Evolutionary conservation across 2,888 invertebrate genomes (phyloP), one percentile per base, ranked within the genome.

Genomic region (Idaea dimidiata): DNA sequence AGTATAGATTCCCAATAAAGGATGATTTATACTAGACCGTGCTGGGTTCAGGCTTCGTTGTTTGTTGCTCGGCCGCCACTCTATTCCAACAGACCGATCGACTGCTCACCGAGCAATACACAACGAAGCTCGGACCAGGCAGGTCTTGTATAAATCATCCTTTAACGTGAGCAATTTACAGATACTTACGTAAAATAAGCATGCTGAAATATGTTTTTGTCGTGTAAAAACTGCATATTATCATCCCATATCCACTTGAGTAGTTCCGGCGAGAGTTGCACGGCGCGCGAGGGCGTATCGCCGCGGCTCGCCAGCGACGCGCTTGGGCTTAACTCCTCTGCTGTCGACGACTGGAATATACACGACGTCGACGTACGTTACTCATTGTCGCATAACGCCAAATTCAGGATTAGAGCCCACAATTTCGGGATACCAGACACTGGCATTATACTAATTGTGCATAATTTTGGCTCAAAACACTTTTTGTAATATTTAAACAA

Each of bases 161-260:
- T n/a, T n/a, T n/a, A n/a, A n/a, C n/a, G n/a, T n/a, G n/a, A n/a
- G n/a, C n/a, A n/a, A n/a, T n/a, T n/a, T n/a, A n/a, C 1, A 54
- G 17, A 54, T 6, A 17, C 95, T 94, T 80, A 97, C 97, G 96
- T 96, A 86, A 98, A 98, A 83, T 99, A 99, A 0, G 97, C 97
- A 81, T 98, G 98, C 79, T 99, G 98, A 82, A 99, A 98, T 77
- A 99, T 97, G 83, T 98, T 98, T 81, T 98, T 97, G 86, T 99
- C 98, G 80, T 97, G 97, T 62, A 99, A 93, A 81, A 98, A 99
- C 83, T 98, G 97, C 95, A 97, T 97, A 84, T 99, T 99, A 89
- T 99, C 99, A 81, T 97, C 96, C 98, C 98, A 99, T 73, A 99
- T 98, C 98, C 98, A 98, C 86, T 97, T 96, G 81, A 97, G 97